Evolutionary conservation across 2,113 vertebrate species (phyloP).

Genomic region (Bostrychus sinensis): DNA sequence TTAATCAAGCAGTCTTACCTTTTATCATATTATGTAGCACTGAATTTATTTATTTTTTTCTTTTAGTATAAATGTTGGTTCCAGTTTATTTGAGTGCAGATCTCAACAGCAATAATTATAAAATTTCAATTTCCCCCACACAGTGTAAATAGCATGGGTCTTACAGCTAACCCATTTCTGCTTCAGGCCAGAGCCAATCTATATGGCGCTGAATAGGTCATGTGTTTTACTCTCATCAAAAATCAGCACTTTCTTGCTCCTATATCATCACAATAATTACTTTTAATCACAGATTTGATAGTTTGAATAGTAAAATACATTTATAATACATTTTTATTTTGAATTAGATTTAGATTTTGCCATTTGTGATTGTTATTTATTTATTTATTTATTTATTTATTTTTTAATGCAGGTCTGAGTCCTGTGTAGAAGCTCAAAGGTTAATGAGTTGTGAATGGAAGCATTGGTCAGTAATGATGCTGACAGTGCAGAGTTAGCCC

Average conservation of each 20-base stretch:
- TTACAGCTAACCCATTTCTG: too few relatives aligned
- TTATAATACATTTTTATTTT: too few relatives aligned
- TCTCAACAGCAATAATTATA: too few relatives aligned
- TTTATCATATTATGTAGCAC: slow-evolving; percentile 41
- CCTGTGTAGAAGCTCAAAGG: slow-evolving; percentile 22
- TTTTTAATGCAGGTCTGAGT: slow-evolving; percentile 8
- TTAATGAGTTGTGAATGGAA: slow-evolving; percentile 53
- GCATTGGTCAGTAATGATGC: slow-evolving; percentile 50
- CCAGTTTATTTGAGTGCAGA: slow-evolving; percentile 27
- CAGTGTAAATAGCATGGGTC: too few relatives aligned
- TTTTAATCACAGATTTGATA: too few relatives aligned
- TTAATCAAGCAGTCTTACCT: not conserved
- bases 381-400: too few relatives aligned
- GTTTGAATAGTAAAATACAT: too few relatives aligned
- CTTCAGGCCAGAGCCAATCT: slow-evolving; percentile 49
- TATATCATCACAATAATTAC: not conserved
- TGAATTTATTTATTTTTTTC: slow-evolving; percentile 43
- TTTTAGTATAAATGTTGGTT: slow-evolving; percentile 26
- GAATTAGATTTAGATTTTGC: too few relatives aligned
- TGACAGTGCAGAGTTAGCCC: slow-evolving; percentile 27
- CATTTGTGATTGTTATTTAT: not conserved
- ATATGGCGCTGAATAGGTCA: slow-evolving; percentile 24
- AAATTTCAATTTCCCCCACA: too few relatives aligned
- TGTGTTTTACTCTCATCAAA: slow-evolving; percentile 21
- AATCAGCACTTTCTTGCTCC: too few relatives aligned